Percentiles rank a stretch among this genome's conserved stretches.
These are phyloP conservation scores for Malurus cyaneus DNA, from an alignment of 2,113 vertebrate genomes.

Conservation along the genomic window DNA sequence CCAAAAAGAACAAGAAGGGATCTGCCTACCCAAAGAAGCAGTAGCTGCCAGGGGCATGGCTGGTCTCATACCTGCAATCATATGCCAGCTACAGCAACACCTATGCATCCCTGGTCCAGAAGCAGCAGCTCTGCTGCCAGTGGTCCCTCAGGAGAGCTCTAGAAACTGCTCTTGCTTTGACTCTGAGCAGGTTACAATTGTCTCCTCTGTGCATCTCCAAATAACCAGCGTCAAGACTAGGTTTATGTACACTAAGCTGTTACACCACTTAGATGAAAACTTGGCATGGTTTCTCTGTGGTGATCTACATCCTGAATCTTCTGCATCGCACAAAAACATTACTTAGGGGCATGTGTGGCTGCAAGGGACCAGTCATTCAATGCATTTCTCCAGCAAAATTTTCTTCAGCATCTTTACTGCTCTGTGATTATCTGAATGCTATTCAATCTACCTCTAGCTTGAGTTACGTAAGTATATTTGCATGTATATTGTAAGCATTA, in stretches of 20 bases:
- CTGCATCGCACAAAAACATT: neutral
- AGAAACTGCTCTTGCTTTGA: neutral
- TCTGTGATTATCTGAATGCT: slow-evolving; percentile 7
- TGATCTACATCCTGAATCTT: neutral
- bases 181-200: neutral
- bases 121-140: neutral
- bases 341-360: neutral
- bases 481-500: slow-evolving; percentile 39
- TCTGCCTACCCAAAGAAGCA: neutral
- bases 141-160: neutral
- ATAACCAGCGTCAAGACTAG: neutral
- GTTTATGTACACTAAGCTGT: neutral
- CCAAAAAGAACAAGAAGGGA: neutral
- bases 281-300: neutral
- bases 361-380: neutral
- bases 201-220: neutral
- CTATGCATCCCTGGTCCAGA: neutral
- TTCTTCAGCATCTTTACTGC: neutral
- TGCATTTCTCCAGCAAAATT: neutral
- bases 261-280: neutral
- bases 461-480: slow-evolving; percentile 8
- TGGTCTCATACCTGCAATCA: neutral
- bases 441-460: slow-evolving; percentile 12
- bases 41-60: neutral
- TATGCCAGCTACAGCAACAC: neutral